Conservation (phyloP, 1,140 invertebrate genomes). For the Monochamus saltuarius region DNA sequence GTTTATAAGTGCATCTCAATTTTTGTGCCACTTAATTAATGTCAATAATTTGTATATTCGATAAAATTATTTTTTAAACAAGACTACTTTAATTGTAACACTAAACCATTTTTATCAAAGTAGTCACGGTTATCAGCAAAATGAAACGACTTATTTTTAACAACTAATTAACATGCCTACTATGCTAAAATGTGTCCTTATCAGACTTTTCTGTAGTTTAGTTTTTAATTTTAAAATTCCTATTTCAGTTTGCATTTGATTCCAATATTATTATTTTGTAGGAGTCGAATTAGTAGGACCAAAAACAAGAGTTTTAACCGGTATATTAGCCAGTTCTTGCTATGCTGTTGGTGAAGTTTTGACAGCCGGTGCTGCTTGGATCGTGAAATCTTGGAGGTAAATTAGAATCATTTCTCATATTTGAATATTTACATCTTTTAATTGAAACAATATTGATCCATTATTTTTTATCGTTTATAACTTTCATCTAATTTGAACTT, state of each 20-base stretch:
- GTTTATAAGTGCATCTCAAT: too few species aligned
- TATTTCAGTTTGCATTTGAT: not conserved
- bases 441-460: not conserved
- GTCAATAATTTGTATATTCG: too few species aligned
- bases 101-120: too few species aligned
- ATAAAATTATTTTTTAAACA: too few species aligned
- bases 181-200: too few species aligned
- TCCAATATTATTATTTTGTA: conserved; percentile 27
- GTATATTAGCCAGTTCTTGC: conserved; percentile 68
- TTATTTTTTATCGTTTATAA: not conserved
- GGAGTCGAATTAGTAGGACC: conserved; percentile 65
- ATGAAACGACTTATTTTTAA: too few species aligned
- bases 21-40: too few species aligned
- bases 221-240: not conserved
- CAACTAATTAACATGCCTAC: too few species aligned
- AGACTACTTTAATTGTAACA: too few species aligned
- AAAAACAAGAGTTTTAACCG: conserved; percentile 70
- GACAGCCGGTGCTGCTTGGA: conserved; percentile 70
- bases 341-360: conserved; percentile 75
- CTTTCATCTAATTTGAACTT: not conserved
- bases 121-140: too few species aligned
- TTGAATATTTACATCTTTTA: not conserved
- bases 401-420: conserved; percentile 44
- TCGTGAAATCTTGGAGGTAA: conserved; percentile 66
- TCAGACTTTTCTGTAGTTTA: too few species aligned